phyloP scores from a whole-genome alignment of 1,140 invertebrate species.

The Papilio glaucus region DNA sequence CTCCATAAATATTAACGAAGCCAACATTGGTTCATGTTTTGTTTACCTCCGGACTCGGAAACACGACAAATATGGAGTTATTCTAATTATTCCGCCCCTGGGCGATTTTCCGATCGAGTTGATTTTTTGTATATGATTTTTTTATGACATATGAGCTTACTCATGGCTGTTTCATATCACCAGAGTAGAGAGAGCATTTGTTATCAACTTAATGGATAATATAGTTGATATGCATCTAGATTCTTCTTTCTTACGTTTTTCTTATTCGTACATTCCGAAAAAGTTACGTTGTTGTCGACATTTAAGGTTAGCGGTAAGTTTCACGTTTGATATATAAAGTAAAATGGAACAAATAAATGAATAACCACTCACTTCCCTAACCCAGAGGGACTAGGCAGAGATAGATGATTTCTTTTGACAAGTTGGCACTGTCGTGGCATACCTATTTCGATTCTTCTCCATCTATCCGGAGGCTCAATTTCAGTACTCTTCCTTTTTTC shows the following conservation, averaged over 20 bases:
- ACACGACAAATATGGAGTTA: constrained; percentile 39
- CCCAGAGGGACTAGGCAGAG: too few species aligned
- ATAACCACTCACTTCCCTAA: too few species aligned
- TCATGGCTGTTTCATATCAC: not conserved
- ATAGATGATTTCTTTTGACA: too few species aligned
- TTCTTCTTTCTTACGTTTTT: not conserved
- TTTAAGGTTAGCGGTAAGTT: too few species aligned
- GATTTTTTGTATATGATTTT: constrained; percentile 20
- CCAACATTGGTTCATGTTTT: constrained; percentile 22
- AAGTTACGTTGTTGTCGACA: too few species aligned
- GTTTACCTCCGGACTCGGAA: constrained; percentile 36
- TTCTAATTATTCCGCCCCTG: constrained; percentile 41
- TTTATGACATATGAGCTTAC: not conserved
- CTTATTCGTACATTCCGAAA: not conserved
- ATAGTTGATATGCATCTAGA: not conserved
- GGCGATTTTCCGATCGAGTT: constrained; percentile 34
- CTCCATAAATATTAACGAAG: constrained; percentile 43
- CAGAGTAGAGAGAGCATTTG: not conserved
- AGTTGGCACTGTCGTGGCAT: too few species aligned
- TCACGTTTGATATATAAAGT: too few species aligned
- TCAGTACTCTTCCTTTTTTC: too few species aligned
- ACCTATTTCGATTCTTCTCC: too few species aligned
- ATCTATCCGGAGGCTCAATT: too few species aligned
- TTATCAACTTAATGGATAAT: not conserved
- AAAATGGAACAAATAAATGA: too few species aligned